A percentile compares a stretch with the other conserved stretches of the same genome.
Conservation (phyloP, 2,888 invertebrate species). For the Odontocerum albicorne region DNA sequence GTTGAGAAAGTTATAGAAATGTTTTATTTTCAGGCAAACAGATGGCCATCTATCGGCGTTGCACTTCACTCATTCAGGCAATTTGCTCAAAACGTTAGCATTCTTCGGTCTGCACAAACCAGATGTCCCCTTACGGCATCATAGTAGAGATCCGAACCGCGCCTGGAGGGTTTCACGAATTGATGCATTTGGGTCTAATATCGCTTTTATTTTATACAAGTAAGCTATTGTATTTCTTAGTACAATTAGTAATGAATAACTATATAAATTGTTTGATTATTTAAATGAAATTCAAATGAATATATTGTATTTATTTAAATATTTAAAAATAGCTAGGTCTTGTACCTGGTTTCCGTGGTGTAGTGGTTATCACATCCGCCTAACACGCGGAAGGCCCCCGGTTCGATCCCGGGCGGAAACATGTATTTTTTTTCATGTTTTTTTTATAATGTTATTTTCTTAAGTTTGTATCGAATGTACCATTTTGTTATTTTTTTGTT, state of each 20-base stretch:
- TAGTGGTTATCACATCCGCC: conserved; percentile 92
- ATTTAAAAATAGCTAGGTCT: not conserved
- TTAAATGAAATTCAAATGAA: too few species aligned
- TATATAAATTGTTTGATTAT: too few species aligned
- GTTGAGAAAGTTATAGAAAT: not conserved
- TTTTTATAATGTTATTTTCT: conserved; percentile 9
- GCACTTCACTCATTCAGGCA: conserved; percentile 83
- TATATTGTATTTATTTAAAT: not conserved
- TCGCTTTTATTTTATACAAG: conserved; percentile 75
- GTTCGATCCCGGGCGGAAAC: conserved; percentile 41
- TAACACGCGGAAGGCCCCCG: conserved; percentile 48
- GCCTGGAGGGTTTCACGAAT: conserved; percentile 65
- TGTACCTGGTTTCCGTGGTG: conserved; percentile 71
- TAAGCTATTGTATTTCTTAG: conserved; percentile 47
- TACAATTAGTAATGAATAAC: not conserved
- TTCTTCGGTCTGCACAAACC: conserved; percentile 75
- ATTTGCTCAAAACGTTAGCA: conserved; percentile 73
- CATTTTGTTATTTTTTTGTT: not conserved
- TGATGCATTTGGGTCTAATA: conserved; percentile 77
- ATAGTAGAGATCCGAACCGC: conserved; percentile 51
- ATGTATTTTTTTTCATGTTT: conserved; percentile 34
- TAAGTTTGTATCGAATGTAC: not conserved
- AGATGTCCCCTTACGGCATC: conserved; percentile 58
- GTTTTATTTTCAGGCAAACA: conserved; percentile 34
- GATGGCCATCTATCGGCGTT: conserved; percentile 56